Percentiles rank a stretch among this genome's conserved stretches.
Evolutionary conservation across 2,113 vertebrate species (phyloP).

Genomic region (Archilochus colubris): DNA sequence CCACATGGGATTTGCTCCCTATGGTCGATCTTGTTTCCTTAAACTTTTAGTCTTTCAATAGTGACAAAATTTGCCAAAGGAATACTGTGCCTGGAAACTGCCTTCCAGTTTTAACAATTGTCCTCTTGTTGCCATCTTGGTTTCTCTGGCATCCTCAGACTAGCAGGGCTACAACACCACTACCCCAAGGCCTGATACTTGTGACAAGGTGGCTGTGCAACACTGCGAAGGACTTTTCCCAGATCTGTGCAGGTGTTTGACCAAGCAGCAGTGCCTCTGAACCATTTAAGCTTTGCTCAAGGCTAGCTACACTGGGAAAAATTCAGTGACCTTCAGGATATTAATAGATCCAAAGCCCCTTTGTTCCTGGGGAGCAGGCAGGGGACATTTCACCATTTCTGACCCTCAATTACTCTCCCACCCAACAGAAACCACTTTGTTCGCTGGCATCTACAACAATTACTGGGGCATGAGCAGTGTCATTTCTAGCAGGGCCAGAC

Average conservation of each 20-base stretch:
- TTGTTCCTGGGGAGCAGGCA: not conserved
- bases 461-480: not conserved
- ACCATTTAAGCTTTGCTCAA: not conserved
- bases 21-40: not conserved
- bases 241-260: not conserved
- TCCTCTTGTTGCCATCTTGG: not conserved
- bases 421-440: not conserved
- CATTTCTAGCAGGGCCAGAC: not conserved
- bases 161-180: not conserved
- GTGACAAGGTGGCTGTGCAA: not conserved
- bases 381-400: not conserved
- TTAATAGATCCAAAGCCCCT: not conserved
- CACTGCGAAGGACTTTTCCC: not conserved
- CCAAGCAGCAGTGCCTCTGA: not conserved
- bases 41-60: not conserved
- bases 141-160: not conserved
- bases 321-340: constrained; percentile 12
- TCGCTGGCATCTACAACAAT: accelerated
- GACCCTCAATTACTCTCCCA: not conserved
- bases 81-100: not conserved
- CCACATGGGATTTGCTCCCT: not conserved
- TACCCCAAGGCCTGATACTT: not conserved
- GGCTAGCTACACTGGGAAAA: not conserved
- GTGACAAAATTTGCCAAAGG: not conserved
- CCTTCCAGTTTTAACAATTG: not conserved